Evolutionary conservation across 2,888 invertebrate species (phyloP).

Genomic region (Lasiommata megera): DNA sequence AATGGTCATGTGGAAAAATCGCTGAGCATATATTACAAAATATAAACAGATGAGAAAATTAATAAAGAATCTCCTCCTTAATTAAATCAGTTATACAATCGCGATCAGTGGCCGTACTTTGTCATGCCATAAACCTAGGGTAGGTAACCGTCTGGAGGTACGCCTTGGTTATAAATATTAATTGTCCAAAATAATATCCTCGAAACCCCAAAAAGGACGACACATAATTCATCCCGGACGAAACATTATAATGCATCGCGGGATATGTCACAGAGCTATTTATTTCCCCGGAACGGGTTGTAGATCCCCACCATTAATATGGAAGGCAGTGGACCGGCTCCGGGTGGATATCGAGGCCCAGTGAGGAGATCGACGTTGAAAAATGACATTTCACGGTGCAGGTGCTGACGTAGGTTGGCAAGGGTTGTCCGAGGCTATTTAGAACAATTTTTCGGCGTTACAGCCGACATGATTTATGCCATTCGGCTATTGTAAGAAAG

Average conservation of each 20-base stretch:
- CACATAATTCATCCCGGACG: constrained; percentile 38
- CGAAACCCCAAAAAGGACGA: constrained; percentile 1
- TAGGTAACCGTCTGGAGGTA: too few relatives aligned
- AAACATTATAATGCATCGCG: constrained; percentile 74
- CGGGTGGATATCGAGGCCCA: constrained; percentile 53
- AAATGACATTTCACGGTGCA: constrained; percentile 60
- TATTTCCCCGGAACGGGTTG: constrained; percentile 63
- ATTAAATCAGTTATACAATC: too few relatives aligned
- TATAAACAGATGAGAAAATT: too few relatives aligned
- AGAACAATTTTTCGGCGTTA: constrained; percentile 4
- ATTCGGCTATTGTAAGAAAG: neutral
- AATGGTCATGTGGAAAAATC: too few relatives aligned
- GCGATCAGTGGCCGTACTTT: too few relatives aligned
- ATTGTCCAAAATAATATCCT: neutral
- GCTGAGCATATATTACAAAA: too few relatives aligned
- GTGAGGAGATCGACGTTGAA: constrained; percentile 64
- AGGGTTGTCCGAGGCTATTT: constrained; percentile 21
- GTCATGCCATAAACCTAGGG: too few relatives aligned
- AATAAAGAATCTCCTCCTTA: too few relatives aligned
- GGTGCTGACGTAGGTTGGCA: constrained; percentile 39
- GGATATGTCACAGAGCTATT: constrained; percentile 70
- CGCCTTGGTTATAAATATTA: neutral
- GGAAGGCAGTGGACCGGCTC: constrained; percentile 61
- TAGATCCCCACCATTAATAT: constrained; percentile 70
- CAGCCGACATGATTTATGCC: constrained; percentile 2